Conservation (phyloP, 2,888 invertebrate species). For the Diarsia mendica region DNA sequence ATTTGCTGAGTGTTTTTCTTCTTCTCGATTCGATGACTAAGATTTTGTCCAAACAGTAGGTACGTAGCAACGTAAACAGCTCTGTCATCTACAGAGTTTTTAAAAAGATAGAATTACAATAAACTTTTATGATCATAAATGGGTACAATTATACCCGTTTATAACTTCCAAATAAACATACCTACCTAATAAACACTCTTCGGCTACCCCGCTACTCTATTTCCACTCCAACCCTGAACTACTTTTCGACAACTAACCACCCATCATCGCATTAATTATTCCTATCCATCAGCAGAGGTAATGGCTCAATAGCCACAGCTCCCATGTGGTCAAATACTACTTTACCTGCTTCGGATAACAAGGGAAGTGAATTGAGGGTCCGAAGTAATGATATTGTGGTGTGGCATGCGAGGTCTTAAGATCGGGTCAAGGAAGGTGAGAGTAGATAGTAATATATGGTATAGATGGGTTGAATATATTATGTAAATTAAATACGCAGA, state of each 20-base stretch:
- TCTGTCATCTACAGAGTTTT: too few relatives aligned
- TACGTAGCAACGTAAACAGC: too few relatives aligned
- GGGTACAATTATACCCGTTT: neutral
- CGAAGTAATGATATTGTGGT: constrained; percentile 71
- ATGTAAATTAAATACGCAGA: neutral
- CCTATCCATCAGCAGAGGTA: constrained; percentile 54
- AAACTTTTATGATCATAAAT: neutral
- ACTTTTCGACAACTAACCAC: constrained; percentile 36
- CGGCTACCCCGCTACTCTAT: constrained; percentile 13
- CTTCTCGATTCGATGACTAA: too few relatives aligned
- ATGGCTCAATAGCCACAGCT: constrained; percentile 59
- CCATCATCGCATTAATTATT: constrained; percentile 62
- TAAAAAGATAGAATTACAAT: neutral
- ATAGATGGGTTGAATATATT: neutral
- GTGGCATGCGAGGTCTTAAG: constrained; percentile 53
- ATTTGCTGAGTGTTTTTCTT: neutral
- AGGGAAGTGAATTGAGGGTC: constrained; percentile 66
- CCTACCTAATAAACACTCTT: neutral
- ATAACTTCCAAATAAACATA: neutral
- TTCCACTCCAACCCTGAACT: constrained; percentile 27
- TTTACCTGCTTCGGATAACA: constrained; percentile 59
- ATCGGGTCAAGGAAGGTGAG: constrained; percentile 36
- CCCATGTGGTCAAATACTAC: constrained; percentile 61
- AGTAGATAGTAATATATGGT: neutral
- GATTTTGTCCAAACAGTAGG: too few relatives aligned